phyloP scores from a whole-genome alignment of 2,113 vertebrate species.

The Rhodinocichla rosea region DNA sequence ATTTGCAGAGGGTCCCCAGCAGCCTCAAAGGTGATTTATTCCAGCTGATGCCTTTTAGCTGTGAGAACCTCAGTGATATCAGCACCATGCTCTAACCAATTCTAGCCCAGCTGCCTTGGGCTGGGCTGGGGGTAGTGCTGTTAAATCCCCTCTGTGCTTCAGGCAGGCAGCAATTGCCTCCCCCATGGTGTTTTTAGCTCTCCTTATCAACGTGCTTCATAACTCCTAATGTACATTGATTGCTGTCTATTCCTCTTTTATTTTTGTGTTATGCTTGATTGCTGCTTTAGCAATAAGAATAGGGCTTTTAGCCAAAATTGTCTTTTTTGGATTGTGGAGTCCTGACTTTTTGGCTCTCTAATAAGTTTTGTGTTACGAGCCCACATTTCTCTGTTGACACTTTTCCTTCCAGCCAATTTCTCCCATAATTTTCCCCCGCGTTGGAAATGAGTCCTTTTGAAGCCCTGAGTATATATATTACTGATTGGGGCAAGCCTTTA shows the following conservation, averaged over 20 bases:
- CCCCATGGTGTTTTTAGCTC: conserved; percentile 26
- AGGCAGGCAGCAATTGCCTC: background rate
- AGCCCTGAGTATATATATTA: conserved; percentile 59
- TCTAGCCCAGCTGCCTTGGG: background rate
- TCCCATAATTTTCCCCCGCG: conserved; percentile 49
- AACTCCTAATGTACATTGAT: conserved; percentile 54
- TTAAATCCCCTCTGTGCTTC: background rate
- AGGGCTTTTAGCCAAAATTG: conserved; percentile 62
- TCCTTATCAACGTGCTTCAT: conserved; percentile 48
- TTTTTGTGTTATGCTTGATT: conserved; percentile 57
- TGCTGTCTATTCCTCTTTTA: conserved; percentile 56
- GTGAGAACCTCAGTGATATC: background rate
- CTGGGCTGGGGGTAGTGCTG: background rate
- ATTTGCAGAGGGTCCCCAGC: background rate
- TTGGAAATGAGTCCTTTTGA: conserved; percentile 59
- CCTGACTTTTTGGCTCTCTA: conserved; percentile 59
- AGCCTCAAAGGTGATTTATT: background rate
- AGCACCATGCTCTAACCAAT: background rate
- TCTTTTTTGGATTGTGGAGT: conserved; percentile 49
- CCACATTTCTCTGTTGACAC: conserved; percentile 66
- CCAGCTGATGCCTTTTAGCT: background rate
- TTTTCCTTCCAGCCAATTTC: conserved; percentile 67
- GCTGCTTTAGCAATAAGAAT: conserved; percentile 60
- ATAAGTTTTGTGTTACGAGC: conserved; percentile 62
- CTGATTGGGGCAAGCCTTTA: conserved; percentile 67